A percentile compares a stretch with the other conserved stretches of the same genome.
These are phyloP conservation scores for Anorthoa munda DNA, from an alignment of 2,888 invertebrate genomes.

Conservation along the genomic window DNA sequence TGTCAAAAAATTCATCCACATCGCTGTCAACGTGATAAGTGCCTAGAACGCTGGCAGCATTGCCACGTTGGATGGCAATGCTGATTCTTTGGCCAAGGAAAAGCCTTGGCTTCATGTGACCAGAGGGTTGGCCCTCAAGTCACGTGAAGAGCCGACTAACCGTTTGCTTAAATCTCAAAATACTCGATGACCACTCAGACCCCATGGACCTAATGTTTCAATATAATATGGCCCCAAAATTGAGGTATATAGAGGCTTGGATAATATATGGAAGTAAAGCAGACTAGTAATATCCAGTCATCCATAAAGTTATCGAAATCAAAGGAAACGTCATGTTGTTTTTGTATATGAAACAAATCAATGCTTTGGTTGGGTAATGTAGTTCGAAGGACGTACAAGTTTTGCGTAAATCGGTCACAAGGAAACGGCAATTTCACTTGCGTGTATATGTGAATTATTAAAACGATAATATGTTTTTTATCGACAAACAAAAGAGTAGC, in stretches of 20 bases:
- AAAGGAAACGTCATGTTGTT: conserved; percentile 58
- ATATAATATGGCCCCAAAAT: background rate
- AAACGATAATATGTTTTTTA: conserved; percentile 52
- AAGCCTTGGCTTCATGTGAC: no score
- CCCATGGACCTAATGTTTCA: no score
- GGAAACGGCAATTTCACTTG: conserved; percentile 75
- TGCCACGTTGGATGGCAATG: no score
- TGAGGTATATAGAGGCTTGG: background rate
- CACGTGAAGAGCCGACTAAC: no score
- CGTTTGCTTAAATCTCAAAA: no score
- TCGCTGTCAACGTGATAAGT: no score
- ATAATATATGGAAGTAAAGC: background rate
- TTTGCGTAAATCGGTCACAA: conserved; percentile 76
- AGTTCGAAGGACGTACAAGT: conserved; percentile 71
- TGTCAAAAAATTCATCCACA: no score
- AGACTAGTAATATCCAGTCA: conserved; percentile 32
- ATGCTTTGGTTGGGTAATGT: conserved; percentile 68
- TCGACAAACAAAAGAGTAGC: conserved; percentile 41
- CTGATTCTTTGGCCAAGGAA: no score
- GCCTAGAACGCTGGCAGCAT: no score
- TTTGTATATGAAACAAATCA: conserved; percentile 51
- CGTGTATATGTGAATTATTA: conserved; percentile 68
- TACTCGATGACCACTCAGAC: no score
- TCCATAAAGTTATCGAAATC: conserved; percentile 54
- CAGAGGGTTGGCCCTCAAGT: no score